phyloP scores from a whole-genome alignment of 2,797 vertebrate genomes.

The Cheracebus regulus region DNA sequence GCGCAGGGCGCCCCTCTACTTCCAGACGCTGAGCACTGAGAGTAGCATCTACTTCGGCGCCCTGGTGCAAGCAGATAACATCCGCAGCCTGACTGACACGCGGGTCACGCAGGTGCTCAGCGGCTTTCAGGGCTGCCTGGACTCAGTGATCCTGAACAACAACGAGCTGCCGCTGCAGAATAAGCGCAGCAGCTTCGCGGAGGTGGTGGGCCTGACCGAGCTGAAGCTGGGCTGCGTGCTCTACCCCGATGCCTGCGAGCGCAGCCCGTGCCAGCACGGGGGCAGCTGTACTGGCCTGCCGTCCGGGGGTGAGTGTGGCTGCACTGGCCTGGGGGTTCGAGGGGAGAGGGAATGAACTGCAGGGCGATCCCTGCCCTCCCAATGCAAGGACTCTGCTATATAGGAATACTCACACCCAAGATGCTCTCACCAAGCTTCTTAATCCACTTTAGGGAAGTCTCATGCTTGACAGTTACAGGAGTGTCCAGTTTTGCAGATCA shows the following conservation, averaged over 20 bases:
- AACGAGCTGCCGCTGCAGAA: conserved; percentile 95
- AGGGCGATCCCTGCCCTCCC: rapidly evolving
- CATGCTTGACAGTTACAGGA: conserved; percentile 65
- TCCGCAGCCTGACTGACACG: conserved; percentile 89
- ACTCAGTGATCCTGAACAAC: conserved; percentile 93
- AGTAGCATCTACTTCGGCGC: conserved; percentile 95
- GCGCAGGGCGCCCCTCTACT: conserved; percentile 88
- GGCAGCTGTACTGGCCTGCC: conserved; percentile 92
- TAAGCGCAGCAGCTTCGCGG: conserved; percentile 94
- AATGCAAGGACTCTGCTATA: no score
- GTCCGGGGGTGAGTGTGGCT: conserved; percentile 90
- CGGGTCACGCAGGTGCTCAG: conserved; percentile 89
- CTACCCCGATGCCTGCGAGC: conserved; percentile 93
- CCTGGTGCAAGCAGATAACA: conserved; percentile 91
- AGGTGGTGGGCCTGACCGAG: conserved; percentile 95
- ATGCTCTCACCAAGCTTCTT: background rate
- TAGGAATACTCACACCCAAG: no score
- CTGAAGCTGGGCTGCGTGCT: conserved; percentile 96
- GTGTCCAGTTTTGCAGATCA: conserved; percentile 44
- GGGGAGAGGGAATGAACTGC: no score
- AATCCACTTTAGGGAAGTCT: conserved; percentile 58
- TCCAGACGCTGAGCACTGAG: conserved; percentile 88
- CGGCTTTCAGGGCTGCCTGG: conserved; percentile 97
- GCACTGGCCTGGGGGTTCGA: background rate
- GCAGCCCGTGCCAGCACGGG: conserved; percentile 93